These are phyloP conservation scores for Dreissena polymorpha DNA, from an alignment of 1,140 invertebrate genomes.

Conservation along the genomic window DNA sequence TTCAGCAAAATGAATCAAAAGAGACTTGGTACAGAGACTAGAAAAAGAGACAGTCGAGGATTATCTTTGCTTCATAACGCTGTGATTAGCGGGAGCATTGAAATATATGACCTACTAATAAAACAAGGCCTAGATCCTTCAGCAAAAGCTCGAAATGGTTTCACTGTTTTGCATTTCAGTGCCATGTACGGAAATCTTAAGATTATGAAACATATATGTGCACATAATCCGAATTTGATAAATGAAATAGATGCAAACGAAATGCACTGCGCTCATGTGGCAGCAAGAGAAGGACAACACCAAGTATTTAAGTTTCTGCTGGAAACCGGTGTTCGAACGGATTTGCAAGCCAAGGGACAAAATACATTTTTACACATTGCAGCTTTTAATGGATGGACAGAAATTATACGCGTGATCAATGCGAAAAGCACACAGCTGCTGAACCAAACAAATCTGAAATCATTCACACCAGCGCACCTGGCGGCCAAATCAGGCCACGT, in stretches of 20 bases:
- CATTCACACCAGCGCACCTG: conserved; percentile 1
- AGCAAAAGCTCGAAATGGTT: conserved; percentile 1
- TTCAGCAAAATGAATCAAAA: not conserved
- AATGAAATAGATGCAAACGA: not conserved
- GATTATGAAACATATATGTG: conserved; percentile 18
- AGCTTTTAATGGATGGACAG: conserved; percentile 15
- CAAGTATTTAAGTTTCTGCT: conserved; percentile 26
- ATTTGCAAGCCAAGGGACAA: not conserved
- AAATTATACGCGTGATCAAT: conserved; percentile 9
- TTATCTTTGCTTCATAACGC: conserved; percentile 19
- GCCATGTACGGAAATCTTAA: conserved; percentile 23
- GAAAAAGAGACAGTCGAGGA: conserved; percentile 8
- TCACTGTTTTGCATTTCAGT: conserved; percentile 20
- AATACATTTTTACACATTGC: conserved; percentile 33
- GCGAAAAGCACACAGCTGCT: not conserved
- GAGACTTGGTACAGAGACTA: not conserved
- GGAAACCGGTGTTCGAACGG: not conserved
- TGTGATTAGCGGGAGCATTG: not conserved
- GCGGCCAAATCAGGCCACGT: conserved; percentile 16
- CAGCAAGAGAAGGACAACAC: conserved; percentile 37
- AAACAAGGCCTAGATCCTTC: conserved; percentile 1
- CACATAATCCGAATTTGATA: not conserved
- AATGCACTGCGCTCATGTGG: conserved; percentile 21
- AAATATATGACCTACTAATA: conserved; percentile 15
- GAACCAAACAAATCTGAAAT: conserved; percentile 7